Percentiles rank a stretch among this genome's conserved stretches.
Conservation (phyloP, 1,140 invertebrate species). For the Panagrolaimus sp. region DNA sequence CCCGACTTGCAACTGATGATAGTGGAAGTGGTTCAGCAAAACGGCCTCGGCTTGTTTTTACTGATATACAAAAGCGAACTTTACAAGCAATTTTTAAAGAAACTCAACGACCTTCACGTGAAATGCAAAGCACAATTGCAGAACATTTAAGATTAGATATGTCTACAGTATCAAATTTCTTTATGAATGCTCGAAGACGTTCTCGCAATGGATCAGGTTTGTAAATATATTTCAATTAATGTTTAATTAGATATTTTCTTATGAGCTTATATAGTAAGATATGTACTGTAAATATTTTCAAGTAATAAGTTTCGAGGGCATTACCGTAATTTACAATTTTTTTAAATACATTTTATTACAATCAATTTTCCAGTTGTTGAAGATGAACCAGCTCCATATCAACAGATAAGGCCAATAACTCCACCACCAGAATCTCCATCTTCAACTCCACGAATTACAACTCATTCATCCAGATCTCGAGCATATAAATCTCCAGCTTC, state of each 20-base stretch:
- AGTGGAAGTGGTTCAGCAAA: conserved; percentile 64
- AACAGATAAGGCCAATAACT: conserved; percentile 30
- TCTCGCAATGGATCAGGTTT: conserved; percentile 45
- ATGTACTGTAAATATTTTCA: too few species aligned
- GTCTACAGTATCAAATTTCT: conserved; percentile 98
- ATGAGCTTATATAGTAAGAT: too few species aligned
- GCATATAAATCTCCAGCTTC: neutral
- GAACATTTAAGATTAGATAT: conserved; percentile 92
- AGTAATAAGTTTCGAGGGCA: too few species aligned
- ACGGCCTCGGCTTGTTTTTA: conserved; percentile 98
- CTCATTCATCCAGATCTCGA: neutral
- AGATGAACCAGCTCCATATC: conserved; percentile 45
- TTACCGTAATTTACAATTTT: too few species aligned
- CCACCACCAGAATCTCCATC: conserved; percentile 12
- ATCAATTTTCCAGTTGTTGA: too few species aligned
- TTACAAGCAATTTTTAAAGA: conserved; percentile 74
- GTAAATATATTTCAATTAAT: too few species aligned
- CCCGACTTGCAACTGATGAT: conserved; percentile 29
- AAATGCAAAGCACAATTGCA: conserved; percentile 99
- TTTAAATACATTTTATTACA: too few species aligned
- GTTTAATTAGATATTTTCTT: too few species aligned
- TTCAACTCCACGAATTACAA: neutral
- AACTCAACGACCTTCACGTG: conserved; percentile 96
- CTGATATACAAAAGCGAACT: conserved; percentile 97
- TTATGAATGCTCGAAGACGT: conserved; percentile 95